Evolutionary conservation across 2,113 vertebrate species (phyloP), one percentile per base, ranked within the genome.

Genomic region (Poeciliopsis prolifica): DNA sequence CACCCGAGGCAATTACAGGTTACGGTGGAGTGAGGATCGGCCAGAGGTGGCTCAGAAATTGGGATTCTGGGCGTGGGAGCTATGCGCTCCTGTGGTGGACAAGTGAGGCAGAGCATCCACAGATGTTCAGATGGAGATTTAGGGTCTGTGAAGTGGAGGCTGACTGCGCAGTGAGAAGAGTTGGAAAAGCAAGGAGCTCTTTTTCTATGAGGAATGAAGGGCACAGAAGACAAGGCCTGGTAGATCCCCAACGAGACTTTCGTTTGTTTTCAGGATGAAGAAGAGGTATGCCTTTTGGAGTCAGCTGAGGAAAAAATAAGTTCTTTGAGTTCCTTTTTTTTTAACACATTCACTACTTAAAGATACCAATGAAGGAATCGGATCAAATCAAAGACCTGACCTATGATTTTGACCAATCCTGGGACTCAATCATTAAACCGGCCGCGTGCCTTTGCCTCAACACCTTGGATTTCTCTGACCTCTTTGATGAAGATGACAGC

Each of bases 401-500:
- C 15, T 88, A 77, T 78, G 86, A 84, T 5, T 88, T 78, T 0
- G 86, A 93, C 65, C 87, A 81, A 14, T 71, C 88, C 14, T 93
- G 92, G 92, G 40, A 65, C 40, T 79, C 80, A 0, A 74, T 88
- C 48, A 60, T 88, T 1, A 83, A 83, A 60, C 88, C 78, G 0
- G 61, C 85, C 5, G 78, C 86, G 6, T 77, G 13, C 31, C 93
- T 95, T 22, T 83, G 86, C 65, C 91, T 95, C 19, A 84, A 94
- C 79, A 69, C 92, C 29, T 87, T 95, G 63, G 94, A 95, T 54
- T 95, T 95, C 78, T 93, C 94, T 0, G 95, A 95, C 72, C 89
- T 95, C n/a, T 94, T 93, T 91, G 95, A 95, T 37, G 95, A 95
- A 19, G 94, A 94, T 37, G 94, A 92, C 69, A 67, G 80, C 6